These are phyloP conservation scores for Saguinus midas DNA, from an alignment of 2,113 vertebrate species.

Conservation along the genomic window DNA sequence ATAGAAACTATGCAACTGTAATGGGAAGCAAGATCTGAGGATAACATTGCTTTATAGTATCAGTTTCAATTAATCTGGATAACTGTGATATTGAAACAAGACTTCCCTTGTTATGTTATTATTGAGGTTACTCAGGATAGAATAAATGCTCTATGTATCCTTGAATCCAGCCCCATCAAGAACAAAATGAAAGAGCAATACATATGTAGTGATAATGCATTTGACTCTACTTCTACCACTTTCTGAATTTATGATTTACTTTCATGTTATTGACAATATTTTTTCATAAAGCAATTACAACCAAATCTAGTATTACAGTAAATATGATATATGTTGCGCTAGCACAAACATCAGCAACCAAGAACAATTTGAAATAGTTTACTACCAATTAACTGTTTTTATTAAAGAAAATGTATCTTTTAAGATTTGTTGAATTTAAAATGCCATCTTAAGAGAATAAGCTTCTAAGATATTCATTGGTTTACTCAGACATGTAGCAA, in stretches of 20 bases:
- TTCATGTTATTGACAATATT: slow-evolving; percentile 11
- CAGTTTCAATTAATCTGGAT: neutral
- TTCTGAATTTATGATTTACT: neutral
- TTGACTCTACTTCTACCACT: neutral
- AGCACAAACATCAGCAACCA: neutral
- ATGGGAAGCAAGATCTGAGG: neutral
- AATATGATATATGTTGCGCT: neutral
- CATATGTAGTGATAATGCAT: accelerated
- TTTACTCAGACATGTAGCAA: neutral
- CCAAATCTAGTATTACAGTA: neutral
- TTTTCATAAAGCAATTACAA: neutral
- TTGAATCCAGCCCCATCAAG: neutral
- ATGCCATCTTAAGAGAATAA: neutral
- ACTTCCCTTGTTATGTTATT: neutral
- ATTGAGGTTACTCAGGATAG: neutral
- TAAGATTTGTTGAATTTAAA: neutral
- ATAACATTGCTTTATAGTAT: neutral
- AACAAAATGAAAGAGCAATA: neutral
- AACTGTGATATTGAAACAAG: neutral
- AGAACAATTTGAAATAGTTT: neutral
- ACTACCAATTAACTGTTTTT: neutral
- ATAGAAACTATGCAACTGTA: neutral
- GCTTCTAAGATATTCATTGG: neutral
- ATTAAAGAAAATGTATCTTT: neutral
- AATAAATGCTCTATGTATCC: neutral